These are phyloP conservation scores for Drosophila pseudotakahashii DNA, from an alignment of 2,888 invertebrate species.

Conservation along the genomic window DNA sequence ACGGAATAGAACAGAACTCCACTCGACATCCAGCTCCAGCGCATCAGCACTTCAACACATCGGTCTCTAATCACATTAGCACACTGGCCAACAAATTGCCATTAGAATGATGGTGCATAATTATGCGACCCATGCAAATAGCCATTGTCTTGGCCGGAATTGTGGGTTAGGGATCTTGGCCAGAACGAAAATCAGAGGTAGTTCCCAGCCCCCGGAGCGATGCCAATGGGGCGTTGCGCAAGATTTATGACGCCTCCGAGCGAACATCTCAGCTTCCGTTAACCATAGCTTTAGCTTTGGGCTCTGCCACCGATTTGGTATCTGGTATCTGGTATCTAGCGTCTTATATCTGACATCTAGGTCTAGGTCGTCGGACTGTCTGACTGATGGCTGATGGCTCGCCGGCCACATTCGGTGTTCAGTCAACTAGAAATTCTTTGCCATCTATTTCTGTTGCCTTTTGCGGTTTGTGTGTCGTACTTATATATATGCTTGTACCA, in stretches of 20 bases:
- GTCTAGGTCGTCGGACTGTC: conserved; percentile 64
- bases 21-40: conserved; percentile 14
- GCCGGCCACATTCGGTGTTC: conserved; percentile 52
- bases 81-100: conserved; percentile 70
- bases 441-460: conserved; percentile 66
- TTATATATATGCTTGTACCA: conserved; percentile 14
- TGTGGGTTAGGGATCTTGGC: conserved; percentile 6
- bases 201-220: conserved; percentile 39
- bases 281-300: conserved; percentile 39
- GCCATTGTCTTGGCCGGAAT: conserved; percentile 57
- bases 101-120: conserved; percentile 63
- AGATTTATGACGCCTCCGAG: conserved; percentile 73
- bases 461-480: conserved; percentile 64
- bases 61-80: conserved; percentile 72
- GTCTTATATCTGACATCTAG: conserved; percentile 49
- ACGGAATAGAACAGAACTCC: neutral
- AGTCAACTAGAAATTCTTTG: conserved; percentile 72
- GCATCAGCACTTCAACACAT: conserved; percentile 36
- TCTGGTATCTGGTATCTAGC: conserved; percentile 10
- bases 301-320: conserved; percentile 21
- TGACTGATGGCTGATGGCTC: conserved; percentile 51
- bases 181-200: neutral
- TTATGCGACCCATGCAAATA: conserved; percentile 47
- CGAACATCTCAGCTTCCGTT: conserved; percentile 55
- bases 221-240: conserved; percentile 74